phyloP scores from a whole-genome alignment of 1,140 invertebrate species.

The Pseudomyrmex flavicornis region DNA sequence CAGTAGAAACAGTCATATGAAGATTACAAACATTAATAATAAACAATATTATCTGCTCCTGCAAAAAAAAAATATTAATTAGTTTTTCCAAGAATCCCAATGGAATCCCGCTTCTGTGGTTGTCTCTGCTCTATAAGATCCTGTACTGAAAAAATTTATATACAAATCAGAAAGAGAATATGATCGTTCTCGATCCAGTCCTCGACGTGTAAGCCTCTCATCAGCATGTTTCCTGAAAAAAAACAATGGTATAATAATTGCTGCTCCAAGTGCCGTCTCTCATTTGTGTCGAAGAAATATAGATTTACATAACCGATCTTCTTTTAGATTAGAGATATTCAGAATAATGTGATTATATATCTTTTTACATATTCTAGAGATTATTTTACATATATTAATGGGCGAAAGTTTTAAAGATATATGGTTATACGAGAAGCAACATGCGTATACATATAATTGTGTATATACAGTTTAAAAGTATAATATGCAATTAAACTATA shows the following conservation, averaged over 20 bases:
- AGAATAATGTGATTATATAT: no score
- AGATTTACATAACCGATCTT: background rate
- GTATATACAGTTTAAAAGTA: no score
- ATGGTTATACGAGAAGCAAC: no score
- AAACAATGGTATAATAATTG: slow-evolving; percentile 51
- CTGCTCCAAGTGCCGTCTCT: background rate
- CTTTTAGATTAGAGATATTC: background rate
- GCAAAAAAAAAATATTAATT: slow-evolving; percentile 65
- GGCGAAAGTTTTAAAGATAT: no score
- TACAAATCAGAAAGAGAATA: background rate
- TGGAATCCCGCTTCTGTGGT: background rate
- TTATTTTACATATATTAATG: no score
- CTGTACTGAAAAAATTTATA: slow-evolving; percentile 63
- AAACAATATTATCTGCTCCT: slow-evolving; percentile 59
- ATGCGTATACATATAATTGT: no score
- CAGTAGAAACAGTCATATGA: slow-evolving; percentile 67
- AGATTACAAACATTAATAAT: slow-evolving; percentile 61
- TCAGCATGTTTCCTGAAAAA: slow-evolving; percentile 64
- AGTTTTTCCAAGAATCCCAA: background rate
- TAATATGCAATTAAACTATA: no score
- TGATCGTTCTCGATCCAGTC: background rate
- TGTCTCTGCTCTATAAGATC: background rate
- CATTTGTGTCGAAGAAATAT: slow-evolving; percentile 75
- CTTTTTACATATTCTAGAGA: no score
- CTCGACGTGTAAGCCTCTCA: background rate